These are phyloP conservation scores for Drosophila anomelani DNA, from an alignment of 2,888 invertebrate genomes.

Conservation along the genomic window DNA sequence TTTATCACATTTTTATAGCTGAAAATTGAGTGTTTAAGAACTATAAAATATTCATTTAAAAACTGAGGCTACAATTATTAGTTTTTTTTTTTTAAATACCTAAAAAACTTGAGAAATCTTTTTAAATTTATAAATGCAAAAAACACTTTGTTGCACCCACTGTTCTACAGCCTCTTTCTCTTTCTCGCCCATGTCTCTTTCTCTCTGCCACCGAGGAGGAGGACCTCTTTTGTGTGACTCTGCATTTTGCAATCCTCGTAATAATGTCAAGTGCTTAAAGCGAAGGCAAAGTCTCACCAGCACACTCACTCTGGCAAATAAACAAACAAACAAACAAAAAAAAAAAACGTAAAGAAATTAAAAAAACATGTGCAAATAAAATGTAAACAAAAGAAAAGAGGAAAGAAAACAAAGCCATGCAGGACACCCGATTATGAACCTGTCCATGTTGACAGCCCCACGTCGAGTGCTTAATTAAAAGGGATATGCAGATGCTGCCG, in stretches of 20 bases:
- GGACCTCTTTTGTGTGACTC: slow-evolving; percentile 29
- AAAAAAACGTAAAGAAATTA: slow-evolving; percentile 7
- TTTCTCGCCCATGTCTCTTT: not conserved
- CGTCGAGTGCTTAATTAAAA: slow-evolving; percentile 32
- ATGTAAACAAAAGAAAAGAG: slow-evolving; percentile 8
- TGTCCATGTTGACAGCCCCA: slow-evolving; percentile 33
- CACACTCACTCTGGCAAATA: slow-evolving; percentile 13
- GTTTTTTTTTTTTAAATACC: not conserved
- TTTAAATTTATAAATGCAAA: not conserved
- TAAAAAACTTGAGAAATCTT: not conserved
- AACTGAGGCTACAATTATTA: not conserved
- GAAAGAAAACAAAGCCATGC: slow-evolving; percentile 9
- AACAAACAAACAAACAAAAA: slow-evolving; percentile 11
- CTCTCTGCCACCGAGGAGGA: not conserved
- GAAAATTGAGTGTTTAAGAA: not conserved
- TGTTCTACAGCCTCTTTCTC: not conserved
- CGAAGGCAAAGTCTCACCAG: slow-evolving; percentile 33
- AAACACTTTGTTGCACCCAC: not conserved
- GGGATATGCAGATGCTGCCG: slow-evolving; percentile 13
- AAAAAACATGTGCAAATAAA: slow-evolving; percentile 18
- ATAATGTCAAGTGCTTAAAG: slow-evolving; percentile 71
- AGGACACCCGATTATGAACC: slow-evolving; percentile 32
- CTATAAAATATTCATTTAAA: not conserved
- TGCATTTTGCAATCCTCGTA: slow-evolving; percentile 52
- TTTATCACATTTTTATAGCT: not conserved